These are phyloP conservation scores for Condylura cristata DNA, from an alignment of 2,113 vertebrate species.

Conservation along the genomic window DNA sequence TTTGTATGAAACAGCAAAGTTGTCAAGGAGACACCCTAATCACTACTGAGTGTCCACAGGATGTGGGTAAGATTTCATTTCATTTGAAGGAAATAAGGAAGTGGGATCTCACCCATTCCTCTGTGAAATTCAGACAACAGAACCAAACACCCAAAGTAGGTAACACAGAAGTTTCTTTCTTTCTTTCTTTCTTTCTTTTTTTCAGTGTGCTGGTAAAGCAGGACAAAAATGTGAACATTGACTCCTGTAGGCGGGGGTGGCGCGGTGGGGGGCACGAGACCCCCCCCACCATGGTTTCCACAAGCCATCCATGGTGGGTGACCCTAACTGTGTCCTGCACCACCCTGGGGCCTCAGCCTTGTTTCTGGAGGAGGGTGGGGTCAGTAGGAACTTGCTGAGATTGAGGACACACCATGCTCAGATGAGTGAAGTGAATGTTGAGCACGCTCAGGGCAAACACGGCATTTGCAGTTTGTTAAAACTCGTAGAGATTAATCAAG, in stretches of 20 bases:
- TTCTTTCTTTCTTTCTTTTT: not conserved
- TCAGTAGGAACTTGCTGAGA: not conserved
- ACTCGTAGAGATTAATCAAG: conserved; percentile 21
- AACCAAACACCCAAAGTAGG: not conserved
- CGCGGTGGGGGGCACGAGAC: no score
- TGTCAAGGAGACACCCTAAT: not conserved
- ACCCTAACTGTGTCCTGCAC: no score
- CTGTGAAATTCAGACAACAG: not conserved
- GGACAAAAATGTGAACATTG: not conserved
- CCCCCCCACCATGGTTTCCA: no score
- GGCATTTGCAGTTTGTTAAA: conserved; percentile 38
- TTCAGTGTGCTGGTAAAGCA: not conserved
- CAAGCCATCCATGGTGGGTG: no score
- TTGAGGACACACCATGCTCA: not conserved
- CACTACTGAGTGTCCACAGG: not conserved
- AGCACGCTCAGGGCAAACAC: conserved; percentile 10
- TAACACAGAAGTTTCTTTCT: not conserved
- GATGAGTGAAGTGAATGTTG: not conserved
- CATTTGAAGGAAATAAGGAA: not conserved
- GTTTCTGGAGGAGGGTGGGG: not conserved
- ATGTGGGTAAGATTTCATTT: not conserved
- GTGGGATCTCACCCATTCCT: not conserved
- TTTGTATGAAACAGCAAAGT: not conserved
- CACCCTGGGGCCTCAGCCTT: rapidly evolving
- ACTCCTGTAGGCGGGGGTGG: no score